Evolutionary conservation across 2,888 invertebrate genomes (phyloP).

Genomic region (Trachelus troglodyta): DNA sequence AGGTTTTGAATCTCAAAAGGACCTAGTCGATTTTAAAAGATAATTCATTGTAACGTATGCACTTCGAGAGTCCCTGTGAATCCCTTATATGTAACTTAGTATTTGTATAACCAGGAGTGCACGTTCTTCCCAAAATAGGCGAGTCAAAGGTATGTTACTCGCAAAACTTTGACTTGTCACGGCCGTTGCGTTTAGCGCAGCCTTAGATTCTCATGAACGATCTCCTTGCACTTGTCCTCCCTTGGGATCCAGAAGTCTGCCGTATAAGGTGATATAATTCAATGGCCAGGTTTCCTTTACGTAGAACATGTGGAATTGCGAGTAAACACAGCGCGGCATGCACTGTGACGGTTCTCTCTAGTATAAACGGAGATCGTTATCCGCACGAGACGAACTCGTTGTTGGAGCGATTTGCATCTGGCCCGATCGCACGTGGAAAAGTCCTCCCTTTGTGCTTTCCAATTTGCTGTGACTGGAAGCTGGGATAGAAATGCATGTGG

Average conservation of each 20-base stretch:
- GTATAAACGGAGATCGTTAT: slow-evolving; percentile 28
- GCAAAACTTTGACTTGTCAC: slow-evolving; percentile 35
- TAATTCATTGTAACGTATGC: neutral
- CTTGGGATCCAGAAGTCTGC: slow-evolving; percentile 20
- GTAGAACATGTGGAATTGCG: slow-evolving; percentile 23
- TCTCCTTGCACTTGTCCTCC: slow-evolving; percentile 38
- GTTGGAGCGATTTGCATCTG: slow-evolving; percentile 30
- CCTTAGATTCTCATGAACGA: slow-evolving; percentile 28
- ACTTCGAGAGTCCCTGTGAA: neutral
- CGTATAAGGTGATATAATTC: slow-evolving; percentile 42
- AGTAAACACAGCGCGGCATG: slow-evolving; percentile 15
- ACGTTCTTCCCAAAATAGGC: slow-evolving; percentile 35
- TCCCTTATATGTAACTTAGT: neutral
- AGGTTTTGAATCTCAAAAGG: neutral
- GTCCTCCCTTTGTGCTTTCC: neutral
- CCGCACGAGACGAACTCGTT: slow-evolving; percentile 20
- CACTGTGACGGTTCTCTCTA: neutral
- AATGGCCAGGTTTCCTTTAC: slow-evolving; percentile 28
- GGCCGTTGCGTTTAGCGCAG: slow-evolving; percentile 46
- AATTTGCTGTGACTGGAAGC: neutral
- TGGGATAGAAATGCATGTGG: neutral
- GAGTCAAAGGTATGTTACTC: slow-evolving; percentile 24
- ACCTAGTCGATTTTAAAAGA: neutral
- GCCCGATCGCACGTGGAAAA: neutral
- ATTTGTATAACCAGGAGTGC: neutral